These are phyloP conservation scores for Megastigmus dorsalis DNA, from an alignment of 2,888 invertebrate genomes.

Conservation along the genomic window DNA sequence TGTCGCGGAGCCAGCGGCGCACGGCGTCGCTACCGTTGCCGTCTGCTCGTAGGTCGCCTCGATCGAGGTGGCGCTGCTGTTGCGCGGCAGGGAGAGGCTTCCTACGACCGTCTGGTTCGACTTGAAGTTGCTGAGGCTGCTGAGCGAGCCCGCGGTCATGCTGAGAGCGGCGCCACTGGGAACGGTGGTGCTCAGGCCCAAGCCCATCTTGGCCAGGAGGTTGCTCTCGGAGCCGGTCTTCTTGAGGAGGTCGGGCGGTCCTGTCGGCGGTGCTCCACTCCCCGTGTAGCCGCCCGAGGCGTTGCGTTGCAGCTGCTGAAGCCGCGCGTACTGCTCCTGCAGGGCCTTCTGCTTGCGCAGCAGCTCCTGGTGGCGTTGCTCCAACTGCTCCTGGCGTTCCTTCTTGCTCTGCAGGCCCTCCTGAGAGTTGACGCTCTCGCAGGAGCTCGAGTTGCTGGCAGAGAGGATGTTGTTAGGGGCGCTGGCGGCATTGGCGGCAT, in stretches of 20 bases:
- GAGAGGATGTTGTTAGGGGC: conserved; percentile 74
- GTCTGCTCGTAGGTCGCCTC: conserved; percentile 21
- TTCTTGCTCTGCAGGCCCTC: conserved; percentile 78
- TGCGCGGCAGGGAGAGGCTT: conserved; percentile 55
- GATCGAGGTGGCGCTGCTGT: conserved; percentile 25
- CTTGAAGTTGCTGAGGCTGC: conserved; percentile 77
- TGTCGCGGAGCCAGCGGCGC: conserved; percentile 69
- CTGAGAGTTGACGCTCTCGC: conserved; percentile 85
- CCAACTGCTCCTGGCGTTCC: conserved; percentile 84
- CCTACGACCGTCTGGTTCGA: conserved; percentile 59
- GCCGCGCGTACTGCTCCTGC: conserved; percentile 92
- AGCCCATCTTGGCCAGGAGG: conserved; percentile 87
- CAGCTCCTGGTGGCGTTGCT: conserved; percentile 91
- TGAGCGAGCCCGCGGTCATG: conserved; percentile 79
- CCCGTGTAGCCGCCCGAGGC: conserved; percentile 80
- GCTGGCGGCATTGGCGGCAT: too few species aligned
- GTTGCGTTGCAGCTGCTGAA: conserved; percentile 90
- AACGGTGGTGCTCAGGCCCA: conserved; percentile 79
- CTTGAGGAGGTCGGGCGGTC: conserved; percentile 81
- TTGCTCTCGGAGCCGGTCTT: conserved; percentile 94
- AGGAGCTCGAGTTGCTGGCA: conserved; percentile 83
- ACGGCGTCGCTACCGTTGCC: neutral
- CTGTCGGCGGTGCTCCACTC: conserved; percentile 79
- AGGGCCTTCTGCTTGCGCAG: conserved; percentile 90
- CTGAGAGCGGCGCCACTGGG: too few species aligned